Base-by-base conservation (phyloP, 1,140 invertebrate species). In the Apis laboriosa region DNA sequence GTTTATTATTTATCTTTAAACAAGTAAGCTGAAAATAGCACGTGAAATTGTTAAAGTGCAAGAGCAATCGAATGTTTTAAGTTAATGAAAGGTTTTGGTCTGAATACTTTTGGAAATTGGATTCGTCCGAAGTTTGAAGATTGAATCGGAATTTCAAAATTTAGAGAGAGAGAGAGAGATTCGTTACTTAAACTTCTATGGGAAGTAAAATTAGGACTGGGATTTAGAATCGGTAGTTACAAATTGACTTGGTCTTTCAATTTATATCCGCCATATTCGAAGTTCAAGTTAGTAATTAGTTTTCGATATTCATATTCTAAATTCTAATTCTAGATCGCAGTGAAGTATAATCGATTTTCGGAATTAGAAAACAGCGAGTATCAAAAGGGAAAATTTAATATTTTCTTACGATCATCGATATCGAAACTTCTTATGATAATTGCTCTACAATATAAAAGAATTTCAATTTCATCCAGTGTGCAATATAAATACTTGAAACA, bases 161-260 rank as follows among this genome's bases (percentile, higher is more conserved):
- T 34, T 64, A 34, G 34, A 34, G 34, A 34, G 34, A 4, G 34
- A 7, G n/a, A 9, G 24, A 64, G 63, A 34, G 24, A 64, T 34
- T 28, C 63, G 28, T 2, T 43, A 34, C 64, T 67, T 67, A 11
- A 66, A 66, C 64, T 21, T 11, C 28, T 9, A 19, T 43, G 17
- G 1, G 64, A 19, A 12, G 9, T 43, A 9, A 67, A 67, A 67
- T 67, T 11, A 21, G 34, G 5, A 21, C 17, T 43, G 34, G 64
- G 19, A 43, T 43, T 67, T 43, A 5, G 28, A 11, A 67, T 67
- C 34, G 34, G 64, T 19, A 67, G 64, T 67, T 67, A 67, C 19
- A 67, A 67, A 34, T 67, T 67, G 64, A 67, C 64, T 67, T 43
- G 34, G 19, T 43, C 64, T 67, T 43, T 67, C 64, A 67, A 67